Evolutionary conservation across 2,113 vertebrate species (phyloP), one percentile per base, ranked within the genome.

Genomic region (Callocephalon fimbriatum): DNA sequence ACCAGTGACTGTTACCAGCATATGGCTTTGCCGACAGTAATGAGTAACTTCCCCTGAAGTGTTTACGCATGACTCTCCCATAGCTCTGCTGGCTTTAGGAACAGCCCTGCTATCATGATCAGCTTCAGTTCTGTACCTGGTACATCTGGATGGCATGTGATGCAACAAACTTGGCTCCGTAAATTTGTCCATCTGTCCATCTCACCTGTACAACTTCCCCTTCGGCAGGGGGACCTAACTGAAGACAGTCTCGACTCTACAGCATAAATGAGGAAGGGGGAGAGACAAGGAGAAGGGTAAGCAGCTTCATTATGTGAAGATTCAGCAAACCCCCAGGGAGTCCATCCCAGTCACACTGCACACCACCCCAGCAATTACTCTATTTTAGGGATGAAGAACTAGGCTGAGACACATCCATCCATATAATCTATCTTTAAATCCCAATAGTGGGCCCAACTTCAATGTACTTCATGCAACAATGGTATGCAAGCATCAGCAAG

Each of bases 81-180:
- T 0, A 90, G 42, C n/a, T 72, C 53, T 47, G 50, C 37, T 48
- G 40, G 27, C 45, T 73, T 76, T 86, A 35, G 68, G 32, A 80
- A n/a, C 4, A 80, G 66, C 29, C 35, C 54, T 44, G 7, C 73
- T 76, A 77, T 58, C 16, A 51, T 15, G 1, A 68, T 7, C 65
- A 40, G 22, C 11, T 74, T 73, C 3, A 61, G 1, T 71, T 68
- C 29, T 82, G 84, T 98, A 99, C 99, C 99, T 99, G 98, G 94
- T 99, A 99, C 99, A 99, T 99, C 67, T 99, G 99, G 97, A 99
- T 99, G 85, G 99, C 98, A 67, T 99, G 99, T 5, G 99, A 99
- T 4, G 99, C 98, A 0, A 99, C 98, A 81, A 99, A 99, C 95
- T 99, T 99, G 81, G 99, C 99, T 97, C 99, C 99, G 17, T 99